Evolutionary conservation across 2,888 invertebrate species (phyloP), one percentile per base, ranked within the genome.

Genomic region (Lathronympha strigana): DNA sequence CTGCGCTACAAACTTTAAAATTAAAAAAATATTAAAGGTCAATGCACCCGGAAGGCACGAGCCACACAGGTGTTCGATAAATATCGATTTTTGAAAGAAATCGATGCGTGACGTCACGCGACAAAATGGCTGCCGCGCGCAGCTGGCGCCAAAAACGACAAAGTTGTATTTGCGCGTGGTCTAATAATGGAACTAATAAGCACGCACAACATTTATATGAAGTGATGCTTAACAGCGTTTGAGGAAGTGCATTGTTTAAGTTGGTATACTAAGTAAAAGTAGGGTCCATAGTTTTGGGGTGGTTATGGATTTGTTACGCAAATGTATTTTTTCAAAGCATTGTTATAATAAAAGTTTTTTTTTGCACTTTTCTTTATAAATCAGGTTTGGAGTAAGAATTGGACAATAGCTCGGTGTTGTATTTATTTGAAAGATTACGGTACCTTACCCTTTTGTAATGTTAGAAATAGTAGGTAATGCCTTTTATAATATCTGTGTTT

Each of bases 91-190:
- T 71, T 64, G 53, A 69, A 68, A 73, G 77, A 76, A 83, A 90
- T 90, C 90, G 85, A 89, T 88, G 79, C 74, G 76, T 90, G 87
- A 90, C 90, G 91, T 90, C 89, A 90, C 81, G 75, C 72, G 81
- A 78, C 63, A 82, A 83, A 82, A 80, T 82, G 76, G 76, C 74
- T 70, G 69, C 63, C 83, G 76, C 72, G 77, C 73, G 90, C 91
- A 91, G 90, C 91, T 90, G 90, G 64, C 64, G 58, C 58, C 9
- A 40, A 43, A 57, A 28, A 25, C 15, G 11, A 25, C 63, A 51
- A 51, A 15, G 1, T 47, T 38, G 1, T 47, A 15, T 45, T 53
- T 53, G 13, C 64, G n/a, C 13, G 19, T 51, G 64, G 45, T 8
- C 28, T 28, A 53, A 57, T 19, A 25, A 23, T 60, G 23, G 45